Evolutionary conservation across 2,888 invertebrate species (phyloP), one percentile per base, ranked within the genome.

Genomic region (Lepidocyrtinus sp.): DNA sequence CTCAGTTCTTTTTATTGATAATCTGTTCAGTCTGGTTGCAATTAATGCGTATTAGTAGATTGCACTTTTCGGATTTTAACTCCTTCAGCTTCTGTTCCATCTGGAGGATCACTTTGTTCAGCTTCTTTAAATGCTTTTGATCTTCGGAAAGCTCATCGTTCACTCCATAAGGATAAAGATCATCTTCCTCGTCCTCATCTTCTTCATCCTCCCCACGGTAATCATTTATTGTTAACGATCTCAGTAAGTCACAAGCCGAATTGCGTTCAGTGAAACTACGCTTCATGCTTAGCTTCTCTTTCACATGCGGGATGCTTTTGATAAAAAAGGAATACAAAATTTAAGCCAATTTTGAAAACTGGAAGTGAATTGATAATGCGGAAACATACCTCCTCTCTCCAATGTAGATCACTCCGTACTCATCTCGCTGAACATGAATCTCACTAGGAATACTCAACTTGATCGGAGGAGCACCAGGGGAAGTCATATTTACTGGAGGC

Each of bases 401-500:
- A 62, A 95, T 91, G 85, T 92, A 91, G 84, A 96, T 92, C 1
- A 94, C 91, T 0, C 96, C 96, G 81, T 91, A 91, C n/a, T 90
- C 89, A 87, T 93, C 93, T 27, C 96, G 91, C n/a, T 91, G 91
- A 86, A 96, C 90, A 21, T 91, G 91, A 73, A 95, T 91, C 15
- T 87, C 77, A 69, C 92, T 92, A 0, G 93, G 92, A 45, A 96
- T 92, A 85, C 91, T 92, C 70, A 96, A 87, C 89, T 95, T 93
- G 21, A 96, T 90, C 0, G 96, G 96, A 83, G 94, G 91, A 0
- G 95, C 93, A 0, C 94, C 94, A 0, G 95, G 95, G 0, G 95
- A 94, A 2, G 95, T 94, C 83, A 95, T 93, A 87, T 93, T 93
- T 71, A 93, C 93, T 0, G 94, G 93, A 0, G 94, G 94, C 69